Conservation (phyloP, 2,888 invertebrate species). For the Scaptomyza parva region DNA sequence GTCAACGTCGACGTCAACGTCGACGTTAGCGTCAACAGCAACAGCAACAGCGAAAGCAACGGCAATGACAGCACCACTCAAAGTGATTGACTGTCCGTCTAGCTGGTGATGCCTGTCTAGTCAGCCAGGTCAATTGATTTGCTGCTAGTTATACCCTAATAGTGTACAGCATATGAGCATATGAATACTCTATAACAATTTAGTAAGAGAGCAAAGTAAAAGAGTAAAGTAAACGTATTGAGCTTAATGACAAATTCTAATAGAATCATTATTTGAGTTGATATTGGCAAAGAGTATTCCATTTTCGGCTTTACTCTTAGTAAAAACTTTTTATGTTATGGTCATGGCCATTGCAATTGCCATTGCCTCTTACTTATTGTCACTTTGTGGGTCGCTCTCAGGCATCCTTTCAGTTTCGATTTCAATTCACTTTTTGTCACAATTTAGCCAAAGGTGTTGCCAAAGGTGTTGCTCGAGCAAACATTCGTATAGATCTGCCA, state of each 20-base stretch:
- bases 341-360: constrained; percentile 5
- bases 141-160: constrained; percentile 22
- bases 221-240: too few relatives aligned
- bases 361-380: background rate
- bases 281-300: constrained; percentile 7
- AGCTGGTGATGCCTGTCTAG: constrained; percentile 33
- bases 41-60: constrained; percentile 24
- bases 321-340: background rate
- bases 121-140: constrained; percentile 45
- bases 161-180: background rate
- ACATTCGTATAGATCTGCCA: too few relatives aligned
- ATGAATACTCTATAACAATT: background rate
- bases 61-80: constrained; percentile 58
- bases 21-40: constrained; percentile 2
- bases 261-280: too few relatives aligned
- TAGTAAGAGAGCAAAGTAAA: background rate
- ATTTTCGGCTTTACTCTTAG: background rate
- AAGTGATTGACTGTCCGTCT: constrained; percentile 61
- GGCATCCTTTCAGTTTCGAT: constrained; percentile 41
- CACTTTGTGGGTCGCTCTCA: constrained; percentile 10
- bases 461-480: constrained; percentile 1
- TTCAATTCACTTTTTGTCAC: constrained; percentile 61
- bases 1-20: background rate
- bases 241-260: too few relatives aligned
- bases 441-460: constrained; percentile 50